A percentile compares a stretch with the other conserved stretches of the same genome.
Conservation (phyloP, 2,888 invertebrate genomes). For the Pyrrhosoma nymphula region DNA sequence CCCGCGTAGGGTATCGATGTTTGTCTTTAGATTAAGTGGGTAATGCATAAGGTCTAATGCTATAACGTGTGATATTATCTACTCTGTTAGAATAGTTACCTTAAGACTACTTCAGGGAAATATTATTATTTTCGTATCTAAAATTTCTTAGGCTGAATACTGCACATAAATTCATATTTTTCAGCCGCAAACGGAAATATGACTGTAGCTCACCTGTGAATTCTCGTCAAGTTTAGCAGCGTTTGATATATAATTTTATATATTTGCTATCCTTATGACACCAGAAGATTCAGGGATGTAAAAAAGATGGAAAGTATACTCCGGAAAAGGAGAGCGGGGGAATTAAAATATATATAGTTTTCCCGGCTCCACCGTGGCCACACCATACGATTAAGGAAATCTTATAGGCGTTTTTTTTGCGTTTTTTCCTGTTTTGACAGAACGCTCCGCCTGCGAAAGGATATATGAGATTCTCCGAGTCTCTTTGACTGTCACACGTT, state of each 20-base stretch:
- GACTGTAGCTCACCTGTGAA: background rate
- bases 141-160: too few relatives aligned
- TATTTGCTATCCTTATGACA: background rate
- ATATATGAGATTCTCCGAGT: background rate
- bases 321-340: background rate
- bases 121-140: too few relatives aligned
- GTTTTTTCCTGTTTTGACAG: background rate
- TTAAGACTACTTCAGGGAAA: too few relatives aligned
- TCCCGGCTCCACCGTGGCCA: background rate
- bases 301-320: background rate
- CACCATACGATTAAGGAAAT: background rate
- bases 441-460: background rate
- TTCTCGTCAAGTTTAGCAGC: background rate
- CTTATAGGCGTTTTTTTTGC: background rate
- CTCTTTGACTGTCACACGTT: background rate
- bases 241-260: background rate
- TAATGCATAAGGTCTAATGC: too few relatives aligned
- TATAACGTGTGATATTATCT: too few relatives aligned
- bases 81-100: too few relatives aligned
- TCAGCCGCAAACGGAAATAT: too few relatives aligned
- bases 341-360: background rate
- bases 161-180: too few relatives aligned
- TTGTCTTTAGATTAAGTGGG: too few relatives aligned
- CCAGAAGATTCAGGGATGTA: background rate
- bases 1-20: too few relatives aligned